Conservation (phyloP, 2,113 vertebrate species). For the Rutilus rutilus region DNA sequence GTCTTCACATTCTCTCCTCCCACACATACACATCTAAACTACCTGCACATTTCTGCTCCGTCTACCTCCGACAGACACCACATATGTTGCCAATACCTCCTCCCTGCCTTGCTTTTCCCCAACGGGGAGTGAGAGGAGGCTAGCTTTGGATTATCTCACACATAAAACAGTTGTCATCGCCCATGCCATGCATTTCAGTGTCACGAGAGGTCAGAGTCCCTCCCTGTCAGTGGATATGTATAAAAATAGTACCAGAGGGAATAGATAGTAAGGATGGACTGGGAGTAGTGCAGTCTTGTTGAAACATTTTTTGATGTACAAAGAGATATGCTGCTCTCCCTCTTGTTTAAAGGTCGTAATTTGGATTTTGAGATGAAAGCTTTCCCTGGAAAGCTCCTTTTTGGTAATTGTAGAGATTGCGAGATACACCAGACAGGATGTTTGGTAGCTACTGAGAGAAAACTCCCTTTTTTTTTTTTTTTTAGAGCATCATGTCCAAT, state of each 20-base stretch:
- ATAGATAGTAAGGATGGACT: neutral
- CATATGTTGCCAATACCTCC: neutral
- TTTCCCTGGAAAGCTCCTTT: slow-evolving; percentile 13
- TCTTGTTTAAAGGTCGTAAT: slow-evolving; percentile 22
- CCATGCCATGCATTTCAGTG: slow-evolving; percentile 30
- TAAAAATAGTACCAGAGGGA: slow-evolving; percentile 44
- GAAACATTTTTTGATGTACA: slow-evolving; percentile 29
- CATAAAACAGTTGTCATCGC: slow-evolving; percentile 48
- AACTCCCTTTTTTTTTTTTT: neutral
- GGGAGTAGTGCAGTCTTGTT: neutral
- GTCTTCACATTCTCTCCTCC: neutral
- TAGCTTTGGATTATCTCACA: slow-evolving; percentile 34
- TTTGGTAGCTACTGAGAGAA: slow-evolving; percentile 33
- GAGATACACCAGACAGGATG: slow-evolving; percentile 39
- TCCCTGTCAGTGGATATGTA: slow-evolving; percentile 20
- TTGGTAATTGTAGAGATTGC: slow-evolving; percentile 50
- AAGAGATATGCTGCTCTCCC: slow-evolving; percentile 19
- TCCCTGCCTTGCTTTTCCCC: slow-evolving; percentile 14
- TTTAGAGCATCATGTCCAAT: neutral
- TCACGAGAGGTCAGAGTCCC: slow-evolving; percentile 34
- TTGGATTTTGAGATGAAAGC: slow-evolving; percentile 52
- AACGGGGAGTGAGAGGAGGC: slow-evolving; percentile 5
- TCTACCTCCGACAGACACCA: neutral
- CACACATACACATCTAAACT: neutral
- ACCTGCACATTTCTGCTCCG: neutral